Evolutionary conservation across 1,140 invertebrate genomes (phyloP), one percentile per base, ranked within the genome.

Genomic region (Nomia melanderi): DNA sequence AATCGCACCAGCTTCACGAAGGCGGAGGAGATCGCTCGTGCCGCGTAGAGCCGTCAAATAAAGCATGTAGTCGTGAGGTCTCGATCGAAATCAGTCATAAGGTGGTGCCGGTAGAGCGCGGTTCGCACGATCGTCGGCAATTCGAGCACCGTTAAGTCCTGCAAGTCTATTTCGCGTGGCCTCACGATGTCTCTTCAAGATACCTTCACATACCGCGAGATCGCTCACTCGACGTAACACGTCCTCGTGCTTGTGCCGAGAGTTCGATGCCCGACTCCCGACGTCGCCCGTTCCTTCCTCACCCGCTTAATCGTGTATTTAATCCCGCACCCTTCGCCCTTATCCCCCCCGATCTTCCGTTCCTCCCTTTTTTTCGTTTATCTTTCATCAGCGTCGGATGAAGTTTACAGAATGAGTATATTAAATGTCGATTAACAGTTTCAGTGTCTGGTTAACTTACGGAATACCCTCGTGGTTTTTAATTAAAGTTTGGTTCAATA

Each of bases 151-250:
- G 71, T 73, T 73, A 73, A 54, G 23, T 41, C 57, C 44, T 36
- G 47, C 27, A 36, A 63, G 27, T 77, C 75, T 54, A 63, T 60
- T 77, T 72, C 75, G 56, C 75, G 57, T 71, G 66, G 39, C 44
- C 57, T 54, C 75, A 23, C 67, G 44, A 53, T 31, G 25, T 70
- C 57, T 71, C 41, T 63, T 20, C 6, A 41, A 39, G 56, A 71
- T 67, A 65, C 60, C 60, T 73, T 29, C 71, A 14, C 71, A 54
- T 65, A 47, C 71, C 65, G 59, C 54, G 59, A 56, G 69, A 82
- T 76, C 64, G 53, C 25, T 62, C 63, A 39, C 77, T 71, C 80
- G 57, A 66, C 64, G 80, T 81, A 78, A 82, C 70, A 72, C 74
- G 54, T 78, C 62, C 66, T 56, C 33, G 66, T 82, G 74, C 72